Percentiles rank a stretch among this genome's conserved stretches.
Evolutionary conservation across 2,113 vertebrate species (phyloP).

Genomic region (Salvelinus fontinalis): DNA sequence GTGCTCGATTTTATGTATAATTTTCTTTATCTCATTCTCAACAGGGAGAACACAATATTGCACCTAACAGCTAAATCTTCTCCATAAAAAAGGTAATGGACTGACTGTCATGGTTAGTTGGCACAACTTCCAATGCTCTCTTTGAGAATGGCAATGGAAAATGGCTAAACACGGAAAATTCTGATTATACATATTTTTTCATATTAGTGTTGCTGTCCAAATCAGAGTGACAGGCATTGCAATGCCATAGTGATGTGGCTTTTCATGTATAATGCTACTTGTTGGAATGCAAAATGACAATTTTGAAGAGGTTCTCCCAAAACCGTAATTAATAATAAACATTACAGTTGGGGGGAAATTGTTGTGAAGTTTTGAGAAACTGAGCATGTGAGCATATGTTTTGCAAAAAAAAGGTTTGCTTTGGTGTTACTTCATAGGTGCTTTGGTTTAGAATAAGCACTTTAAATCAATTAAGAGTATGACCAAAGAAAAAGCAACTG

Average conservation of each 20-base stretch:
- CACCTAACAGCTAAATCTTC: neutral
- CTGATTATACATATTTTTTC: slow-evolving; percentile 2
- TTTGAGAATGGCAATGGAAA: slow-evolving; percentile 8
- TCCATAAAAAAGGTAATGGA: neutral
- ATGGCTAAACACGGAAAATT: slow-evolving; percentile 1
- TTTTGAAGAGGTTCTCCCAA: neutral
- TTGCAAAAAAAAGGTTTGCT: slow-evolving; percentile 4
- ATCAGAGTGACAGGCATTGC: slow-evolving; percentile 20
- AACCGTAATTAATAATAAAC: neutral
- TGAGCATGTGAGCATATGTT: neutral
- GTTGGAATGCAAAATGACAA: neutral
- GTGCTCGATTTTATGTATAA: too few relatives aligned
- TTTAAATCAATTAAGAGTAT: slow-evolving; percentile 21
- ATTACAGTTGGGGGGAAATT: neutral
- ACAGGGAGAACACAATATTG: neutral
- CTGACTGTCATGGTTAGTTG: slow-evolving; percentile 3
- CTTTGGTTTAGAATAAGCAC: slow-evolving; percentile 1
- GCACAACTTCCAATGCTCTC: slow-evolving; percentile 1
- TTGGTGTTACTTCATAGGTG: slow-evolving; percentile 6
- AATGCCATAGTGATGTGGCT: slow-evolving; percentile 4
- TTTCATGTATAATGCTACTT: slow-evolving; percentile 8
- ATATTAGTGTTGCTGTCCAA: neutral
- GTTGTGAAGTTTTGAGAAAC: neutral
- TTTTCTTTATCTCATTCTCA: neutral
- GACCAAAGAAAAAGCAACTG: neutral